phyloP scores from a whole-genome alignment of 2,113 vertebrate genomes.

The Nothoprocta pentlandii region DNA sequence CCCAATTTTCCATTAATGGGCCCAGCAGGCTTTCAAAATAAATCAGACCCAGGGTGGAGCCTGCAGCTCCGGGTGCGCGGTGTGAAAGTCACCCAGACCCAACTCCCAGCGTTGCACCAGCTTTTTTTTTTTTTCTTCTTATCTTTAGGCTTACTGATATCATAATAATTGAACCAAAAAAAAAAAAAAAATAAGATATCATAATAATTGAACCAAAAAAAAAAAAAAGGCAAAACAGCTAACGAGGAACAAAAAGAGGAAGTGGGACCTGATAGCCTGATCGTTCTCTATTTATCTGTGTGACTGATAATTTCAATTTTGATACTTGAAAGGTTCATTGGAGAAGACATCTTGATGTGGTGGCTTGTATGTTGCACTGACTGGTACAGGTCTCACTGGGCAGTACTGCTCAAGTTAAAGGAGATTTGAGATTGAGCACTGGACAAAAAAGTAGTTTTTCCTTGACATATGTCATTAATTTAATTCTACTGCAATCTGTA shows the following conservation, averaged over 20 bases:
- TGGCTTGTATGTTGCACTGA: neutral
- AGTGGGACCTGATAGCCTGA: neutral
- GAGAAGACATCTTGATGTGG: neutral
- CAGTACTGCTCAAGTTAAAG: neutral
- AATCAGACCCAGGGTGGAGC: slow-evolving; percentile 1
- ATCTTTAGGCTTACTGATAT: neutral
- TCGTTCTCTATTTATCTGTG: neutral
- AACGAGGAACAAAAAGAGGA: neutral
- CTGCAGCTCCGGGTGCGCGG: neutral
- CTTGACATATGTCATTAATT: rapidly evolving
- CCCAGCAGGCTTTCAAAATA: slow-evolving; percentile 51
- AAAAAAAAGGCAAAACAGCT: neutral
- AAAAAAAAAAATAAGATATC: neutral
- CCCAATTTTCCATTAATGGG: slow-evolving; percentile 55
- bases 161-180: neutral
- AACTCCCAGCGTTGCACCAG: neutral
- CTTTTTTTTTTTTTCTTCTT: neutral
- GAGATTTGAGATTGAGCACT: neutral
- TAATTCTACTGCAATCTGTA: neutral
- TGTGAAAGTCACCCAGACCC: neutral
- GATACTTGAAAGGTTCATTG: neutral
- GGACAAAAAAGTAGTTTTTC: neutral
- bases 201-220: neutral
- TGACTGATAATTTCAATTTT: neutral
- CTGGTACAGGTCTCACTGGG: neutral